Conservation (phyloP, 2,888 invertebrate species). For the Trachelus iudaicus region DNA sequence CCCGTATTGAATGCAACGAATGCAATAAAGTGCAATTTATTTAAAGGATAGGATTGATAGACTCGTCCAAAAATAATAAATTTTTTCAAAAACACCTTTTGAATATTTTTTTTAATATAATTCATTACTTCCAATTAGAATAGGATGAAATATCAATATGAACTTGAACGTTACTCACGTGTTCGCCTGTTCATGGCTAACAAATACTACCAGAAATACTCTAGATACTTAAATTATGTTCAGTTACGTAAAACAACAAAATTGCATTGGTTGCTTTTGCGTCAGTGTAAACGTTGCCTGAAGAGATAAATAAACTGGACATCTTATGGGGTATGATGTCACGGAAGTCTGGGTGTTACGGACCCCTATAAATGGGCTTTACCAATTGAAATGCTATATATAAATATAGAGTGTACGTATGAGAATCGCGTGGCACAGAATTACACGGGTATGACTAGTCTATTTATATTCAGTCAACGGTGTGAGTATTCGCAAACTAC, state of each 20-base stretch:
- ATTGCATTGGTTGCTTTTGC: neutral
- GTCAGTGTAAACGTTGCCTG: neutral
- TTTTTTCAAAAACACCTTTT: neutral
- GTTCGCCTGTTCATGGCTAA: neutral
- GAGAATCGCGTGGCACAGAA: too few species aligned
- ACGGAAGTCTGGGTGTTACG: too few species aligned
- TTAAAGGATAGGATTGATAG: neutral
- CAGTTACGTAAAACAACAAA: neutral
- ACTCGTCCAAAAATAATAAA: neutral
- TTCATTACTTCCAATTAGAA: neutral
- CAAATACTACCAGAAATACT: neutral
- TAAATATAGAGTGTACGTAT: too few species aligned
- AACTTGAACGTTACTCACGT: neutral
- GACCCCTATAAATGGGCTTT: too few species aligned
- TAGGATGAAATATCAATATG: neutral
- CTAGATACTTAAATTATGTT: neutral
- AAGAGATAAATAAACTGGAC: too few species aligned
- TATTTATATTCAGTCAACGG: too few species aligned
- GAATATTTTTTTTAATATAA: neutral
- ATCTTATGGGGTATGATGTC: too few species aligned
- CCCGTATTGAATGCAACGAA: neutral
- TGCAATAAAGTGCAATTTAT: neutral
- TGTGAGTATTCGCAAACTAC: neutral
- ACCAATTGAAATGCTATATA: too few species aligned
- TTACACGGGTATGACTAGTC: too few species aligned